phyloP scores from a whole-genome alignment of 1,140 invertebrate genomes.

The Anastrepha ludens region DNA sequence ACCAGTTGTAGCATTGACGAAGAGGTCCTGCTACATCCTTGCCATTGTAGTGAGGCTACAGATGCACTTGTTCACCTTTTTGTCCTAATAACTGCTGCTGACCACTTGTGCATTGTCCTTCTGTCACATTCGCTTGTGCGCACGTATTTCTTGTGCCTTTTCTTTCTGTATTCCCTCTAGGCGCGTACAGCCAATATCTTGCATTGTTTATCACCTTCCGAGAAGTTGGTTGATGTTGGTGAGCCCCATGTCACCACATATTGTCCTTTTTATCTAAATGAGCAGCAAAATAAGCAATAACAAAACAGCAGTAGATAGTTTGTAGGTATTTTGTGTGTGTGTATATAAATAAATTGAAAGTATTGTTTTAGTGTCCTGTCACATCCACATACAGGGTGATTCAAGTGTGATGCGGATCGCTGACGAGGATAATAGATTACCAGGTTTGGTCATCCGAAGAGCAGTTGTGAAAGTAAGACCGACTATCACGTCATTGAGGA shows the following conservation, averaged over 20 bases:
- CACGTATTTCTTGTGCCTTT: background rate
- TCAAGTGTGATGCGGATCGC: too few species aligned
- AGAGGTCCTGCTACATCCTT: background rate
- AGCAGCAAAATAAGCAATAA: constrained; percentile 68
- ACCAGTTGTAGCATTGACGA: background rate
- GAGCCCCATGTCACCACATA: constrained; percentile 70
- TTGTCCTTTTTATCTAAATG: constrained; percentile 73
- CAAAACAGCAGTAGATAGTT: constrained; percentile 18
- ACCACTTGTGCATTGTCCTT: background rate
- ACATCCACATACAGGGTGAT: too few species aligned
- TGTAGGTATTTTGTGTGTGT: background rate
- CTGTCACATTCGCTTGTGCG: background rate
- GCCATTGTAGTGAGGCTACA: background rate
- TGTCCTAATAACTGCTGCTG: background rate
- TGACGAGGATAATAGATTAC: too few species aligned
- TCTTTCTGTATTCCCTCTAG: background rate
- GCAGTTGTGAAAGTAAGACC: too few species aligned
- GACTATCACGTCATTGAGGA: too few species aligned
- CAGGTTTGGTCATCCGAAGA: too few species aligned
- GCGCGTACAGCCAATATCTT: background rate
- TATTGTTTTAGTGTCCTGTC: too few species aligned
- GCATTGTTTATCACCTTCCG: constrained; percentile 48
- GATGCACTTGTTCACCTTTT: background rate
- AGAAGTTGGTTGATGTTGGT: constrained; percentile 50
- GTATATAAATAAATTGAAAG: too few species aligned